phyloP scores from a whole-genome alignment of 2,113 vertebrate genomes.

The Speoplatyrhinus poulsoni region DNA sequence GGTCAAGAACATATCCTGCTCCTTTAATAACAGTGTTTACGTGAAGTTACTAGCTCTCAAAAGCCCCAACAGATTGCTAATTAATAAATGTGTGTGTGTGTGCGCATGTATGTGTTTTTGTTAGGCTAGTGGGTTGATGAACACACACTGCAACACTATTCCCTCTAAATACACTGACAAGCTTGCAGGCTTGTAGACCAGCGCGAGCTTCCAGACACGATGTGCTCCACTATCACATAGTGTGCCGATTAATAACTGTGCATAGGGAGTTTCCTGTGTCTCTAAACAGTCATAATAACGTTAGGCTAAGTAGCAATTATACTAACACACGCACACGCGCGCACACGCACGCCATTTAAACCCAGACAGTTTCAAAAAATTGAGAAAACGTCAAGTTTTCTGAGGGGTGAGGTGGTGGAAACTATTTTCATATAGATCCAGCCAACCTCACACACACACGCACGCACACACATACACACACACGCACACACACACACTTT shows the following conservation, averaged over 20 bases:
- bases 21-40: slow-evolving; percentile 44
- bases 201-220: slow-evolving; percentile 25
- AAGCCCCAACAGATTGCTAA: too few relatives aligned
- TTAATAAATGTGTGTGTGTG: slow-evolving; percentile 2
- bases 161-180: slow-evolving; percentile 47
- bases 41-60: background rate
- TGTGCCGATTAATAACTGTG: slow-evolving; percentile 3
- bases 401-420: slow-evolving; percentile 57
- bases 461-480: background rate
- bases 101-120: background rate
- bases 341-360: background rate
- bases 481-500: slow-evolving; percentile 5
- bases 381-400: slow-evolving; percentile 37
- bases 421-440: slow-evolving; percentile 41
- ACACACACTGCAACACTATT: slow-evolving; percentile 29
- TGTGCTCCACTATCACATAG: slow-evolving; percentile 7
- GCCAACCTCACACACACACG: slow-evolving; percentile 18
- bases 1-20: slow-evolving; percentile 43
- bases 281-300: slow-evolving; percentile 11
- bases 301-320: background rate
- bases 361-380: slow-evolving; percentile 18
- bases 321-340: background rate
- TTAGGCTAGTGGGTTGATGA: slow-evolving; percentile 12
- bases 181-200: slow-evolving; percentile 8
- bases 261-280: slow-evolving; percentile 13